phyloP scores from a whole-genome alignment of 2,113 vertebrate genomes.

The Euleptes europaea region DNA sequence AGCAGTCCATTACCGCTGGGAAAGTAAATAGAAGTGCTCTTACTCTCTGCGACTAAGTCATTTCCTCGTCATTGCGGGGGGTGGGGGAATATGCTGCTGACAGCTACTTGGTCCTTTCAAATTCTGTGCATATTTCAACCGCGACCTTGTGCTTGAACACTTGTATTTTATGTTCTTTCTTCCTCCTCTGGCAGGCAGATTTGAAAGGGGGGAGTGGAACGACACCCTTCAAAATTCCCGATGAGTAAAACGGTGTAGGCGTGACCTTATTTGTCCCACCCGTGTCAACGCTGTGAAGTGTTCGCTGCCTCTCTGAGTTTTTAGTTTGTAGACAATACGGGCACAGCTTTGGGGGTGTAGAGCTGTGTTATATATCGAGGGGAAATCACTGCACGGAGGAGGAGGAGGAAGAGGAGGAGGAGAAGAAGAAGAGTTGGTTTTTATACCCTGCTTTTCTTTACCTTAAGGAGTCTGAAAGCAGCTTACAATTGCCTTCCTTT shows the following conservation, averaged over 20 bases:
- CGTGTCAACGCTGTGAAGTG: background rate
- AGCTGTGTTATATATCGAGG: background rate
- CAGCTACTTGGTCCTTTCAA: background rate
- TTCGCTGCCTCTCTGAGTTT: background rate
- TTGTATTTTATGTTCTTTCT: background rate
- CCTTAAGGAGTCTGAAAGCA: no score
- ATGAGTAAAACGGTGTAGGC: background rate
- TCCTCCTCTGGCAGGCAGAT: background rate
- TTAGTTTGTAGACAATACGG: background rate
- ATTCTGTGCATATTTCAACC: constrained; percentile 6
- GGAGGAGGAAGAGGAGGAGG: no score
- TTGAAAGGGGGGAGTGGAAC: background rate
- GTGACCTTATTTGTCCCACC: background rate
- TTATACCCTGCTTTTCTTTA: no score
- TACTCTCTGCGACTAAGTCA: background rate
- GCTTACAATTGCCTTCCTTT: no score
- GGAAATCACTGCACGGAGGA: background rate
- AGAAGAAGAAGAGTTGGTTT: no score
- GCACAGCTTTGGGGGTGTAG: background rate
- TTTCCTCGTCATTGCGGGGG: background rate
- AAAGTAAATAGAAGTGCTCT: background rate
- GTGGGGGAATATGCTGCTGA: background rate
- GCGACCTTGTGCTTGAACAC: background rate
- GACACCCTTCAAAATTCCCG: background rate
- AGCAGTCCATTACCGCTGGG: background rate